Percentiles rank a stretch among this genome's conserved stretches.
phyloP scores from a whole-genome alignment of 2,113 vertebrate genomes.

The Taurulus bubalis region DNA sequence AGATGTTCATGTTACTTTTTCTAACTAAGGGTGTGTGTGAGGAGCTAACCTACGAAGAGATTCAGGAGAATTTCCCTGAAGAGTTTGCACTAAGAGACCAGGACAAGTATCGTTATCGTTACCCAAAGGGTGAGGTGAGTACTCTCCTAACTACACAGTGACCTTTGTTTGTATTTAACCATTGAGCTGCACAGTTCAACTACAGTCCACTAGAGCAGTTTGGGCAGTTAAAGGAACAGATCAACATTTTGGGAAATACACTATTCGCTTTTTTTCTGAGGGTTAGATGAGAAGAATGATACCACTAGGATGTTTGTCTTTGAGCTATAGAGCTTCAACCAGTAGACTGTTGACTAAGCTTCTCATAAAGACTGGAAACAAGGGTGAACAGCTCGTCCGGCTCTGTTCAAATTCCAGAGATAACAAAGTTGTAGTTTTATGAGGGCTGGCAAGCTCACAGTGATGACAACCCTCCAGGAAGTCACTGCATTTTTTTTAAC shows the following conservation, averaged over 20 bases:
- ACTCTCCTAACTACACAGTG: not conserved
- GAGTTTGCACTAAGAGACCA: conserved; percentile 92
- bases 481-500: not conserved
- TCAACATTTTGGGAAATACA: not conserved
- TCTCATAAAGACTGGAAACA: not conserved
- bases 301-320: not conserved
- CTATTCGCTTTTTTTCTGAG: not conserved
- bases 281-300: not conserved
- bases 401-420: not conserved
- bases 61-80: conserved; percentile 87
- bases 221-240: not conserved
- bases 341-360: not conserved
- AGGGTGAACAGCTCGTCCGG: not conserved
- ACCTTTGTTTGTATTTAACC: not conserved
- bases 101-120: conserved; percentile 95
- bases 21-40: conserved; percentile 89
- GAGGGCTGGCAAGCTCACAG: not conserved
- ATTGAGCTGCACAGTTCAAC: not conserved
- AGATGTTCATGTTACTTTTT: not conserved
- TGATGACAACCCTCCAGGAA: not conserved
- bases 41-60: conserved; percentile 93
- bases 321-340: not conserved
- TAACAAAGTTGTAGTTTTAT: not conserved
- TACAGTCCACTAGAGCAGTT: not conserved
- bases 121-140: conserved; percentile 92